Conservation (phyloP, 2,888 invertebrate genomes). For the Thereva unica region DNA sequence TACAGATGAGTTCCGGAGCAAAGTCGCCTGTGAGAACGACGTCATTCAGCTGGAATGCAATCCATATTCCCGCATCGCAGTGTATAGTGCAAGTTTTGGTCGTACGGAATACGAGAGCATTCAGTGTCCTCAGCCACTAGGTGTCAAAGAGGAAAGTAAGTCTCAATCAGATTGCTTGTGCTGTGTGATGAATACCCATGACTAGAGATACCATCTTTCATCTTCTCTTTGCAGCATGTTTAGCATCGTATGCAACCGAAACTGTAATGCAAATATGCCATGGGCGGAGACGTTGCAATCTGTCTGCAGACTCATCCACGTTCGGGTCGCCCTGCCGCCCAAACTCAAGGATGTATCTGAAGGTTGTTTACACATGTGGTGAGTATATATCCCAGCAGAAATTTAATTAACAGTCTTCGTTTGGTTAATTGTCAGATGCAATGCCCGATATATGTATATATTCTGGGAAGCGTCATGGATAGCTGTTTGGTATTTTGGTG, state of each 20-base stretch:
- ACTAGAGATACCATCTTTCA: not conserved
- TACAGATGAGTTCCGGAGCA: conserved; percentile 91
- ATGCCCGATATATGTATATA: no score
- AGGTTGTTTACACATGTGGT: conserved; percentile 89
- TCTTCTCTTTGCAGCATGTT: conserved; percentile 70
- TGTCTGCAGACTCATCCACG: conserved; percentile 81
- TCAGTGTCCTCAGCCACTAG: conserved; percentile 85
- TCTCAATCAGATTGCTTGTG: conserved; percentile 45
- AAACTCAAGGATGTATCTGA: conserved; percentile 82
- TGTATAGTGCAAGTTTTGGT: conserved; percentile 94
- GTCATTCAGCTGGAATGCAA: conserved; percentile 85
- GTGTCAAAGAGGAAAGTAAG: conserved; percentile 88
- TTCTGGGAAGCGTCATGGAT: no score
- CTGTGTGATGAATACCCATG: not conserved
- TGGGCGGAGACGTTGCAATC: conserved; percentile 78
- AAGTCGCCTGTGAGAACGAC: conserved; percentile 91
- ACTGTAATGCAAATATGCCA: conserved; percentile 87
- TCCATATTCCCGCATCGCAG: conserved; percentile 84
- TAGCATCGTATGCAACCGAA: conserved; percentile 86
- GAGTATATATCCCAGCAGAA: conserved; percentile 56
- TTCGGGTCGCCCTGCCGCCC: conserved; percentile 82
- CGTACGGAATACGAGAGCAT: conserved; percentile 87
- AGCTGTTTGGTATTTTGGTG: no score
- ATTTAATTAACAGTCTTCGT: conserved; percentile 27
- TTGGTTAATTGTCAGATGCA: conserved; percentile 8